Evolutionary conservation across 2,113 vertebrate species (phyloP), one percentile per base, ranked within the genome.

Genomic region (Tringa solitaria): DNA sequence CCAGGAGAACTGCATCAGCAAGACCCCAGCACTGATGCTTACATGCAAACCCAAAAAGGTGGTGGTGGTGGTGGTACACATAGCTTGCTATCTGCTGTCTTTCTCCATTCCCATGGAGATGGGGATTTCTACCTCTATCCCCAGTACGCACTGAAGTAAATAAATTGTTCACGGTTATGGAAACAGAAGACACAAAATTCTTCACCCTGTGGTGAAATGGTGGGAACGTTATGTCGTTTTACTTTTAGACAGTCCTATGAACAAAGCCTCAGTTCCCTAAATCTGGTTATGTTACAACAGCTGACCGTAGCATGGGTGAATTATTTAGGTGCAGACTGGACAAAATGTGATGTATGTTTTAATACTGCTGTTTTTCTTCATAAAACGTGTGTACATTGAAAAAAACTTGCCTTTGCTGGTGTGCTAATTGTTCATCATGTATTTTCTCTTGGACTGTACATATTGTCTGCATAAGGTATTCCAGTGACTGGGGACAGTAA

Each of bases 41-140:
- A 68, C 6, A 10, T 17, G 8, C 14, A 39, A 12, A 46, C 7
- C 5, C 53, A 8, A 35, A 68, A 81, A 77, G 7, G 5, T 43
- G 11, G 0, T n/a, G n/a, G n/a, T 48, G 10, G 0, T 53, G 30
- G 5, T 59, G 17, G 11, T 37, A 26, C 45, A 57, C 4, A 10
- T 22, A 5, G 20, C 33, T 54, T 91, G 45, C 26, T 86, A 18
- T 45, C 53, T 84, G 4, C 9, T 45, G 17, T 32, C 32, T 63
- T 85, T 77, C 33, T 92, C 14, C 6, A 6, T 19, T 6, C 14
- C 3, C 50, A 51, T 46, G 45, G 45, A 46, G 45, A 46, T 46
- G 45, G 45, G 45, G 19, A 46, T 45, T 15, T n/a, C 32, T 63
- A 78, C 73, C 33, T 92, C 14, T 5, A 6, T 19, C 6, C 14